Base-by-base conservation (phyloP, 2,113 vertebrate genomes). In the Spilogale gracilis region DNA sequence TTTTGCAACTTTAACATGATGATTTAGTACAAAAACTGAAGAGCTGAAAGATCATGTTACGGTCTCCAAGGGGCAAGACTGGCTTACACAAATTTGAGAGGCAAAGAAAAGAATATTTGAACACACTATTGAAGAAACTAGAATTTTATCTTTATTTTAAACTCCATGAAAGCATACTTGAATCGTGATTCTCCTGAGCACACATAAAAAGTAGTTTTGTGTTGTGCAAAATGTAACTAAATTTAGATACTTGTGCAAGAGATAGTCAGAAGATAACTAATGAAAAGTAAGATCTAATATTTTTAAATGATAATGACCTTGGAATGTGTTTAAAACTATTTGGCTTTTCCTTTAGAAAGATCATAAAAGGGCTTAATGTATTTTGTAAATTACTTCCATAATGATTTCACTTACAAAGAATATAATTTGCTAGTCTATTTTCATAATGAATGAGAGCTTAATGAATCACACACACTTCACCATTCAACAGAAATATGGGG, bases 301-400 rank as follows among this genome's bases (percentile, higher is more conserved):
- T 98, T 98, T 96, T 92, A 98, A 98, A 98, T 98, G 96, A 98
- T 98, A 97, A 98, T 98, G 97, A 98, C 94, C 8, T 2, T 97
- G 97, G 97, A 97, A 96, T 98, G 73, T 97, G 67, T 98, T 98
- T 98, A 98, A 99, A 99, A 98, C 96, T 98, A 98, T 98, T 98
- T 97, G 96, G 89, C 95, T 98, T 96, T 95, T 98, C 96, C 97
- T 97, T 97, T 96, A 98, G 90, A 98, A 98, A 98, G 97, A 98
- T 98, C 85, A 78, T 97, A 97, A 98, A 98, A 98, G 87, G 92
- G 90, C 97, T 99, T 98, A 98, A 98, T 98, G 97, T 98, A 99
- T 98, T 98, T 98, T 98, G 98, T 98, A 98, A 99, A 99, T 99
- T 98, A 98, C 96, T 98, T 96, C 98, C 98, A 84, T 98, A 98